A percentile compares a stretch with the other conserved stretches of the same genome.
These are phyloP conservation scores for Hestina assimilis DNA, from an alignment of 1,140 invertebrate species.

Conservation along the genomic window DNA sequence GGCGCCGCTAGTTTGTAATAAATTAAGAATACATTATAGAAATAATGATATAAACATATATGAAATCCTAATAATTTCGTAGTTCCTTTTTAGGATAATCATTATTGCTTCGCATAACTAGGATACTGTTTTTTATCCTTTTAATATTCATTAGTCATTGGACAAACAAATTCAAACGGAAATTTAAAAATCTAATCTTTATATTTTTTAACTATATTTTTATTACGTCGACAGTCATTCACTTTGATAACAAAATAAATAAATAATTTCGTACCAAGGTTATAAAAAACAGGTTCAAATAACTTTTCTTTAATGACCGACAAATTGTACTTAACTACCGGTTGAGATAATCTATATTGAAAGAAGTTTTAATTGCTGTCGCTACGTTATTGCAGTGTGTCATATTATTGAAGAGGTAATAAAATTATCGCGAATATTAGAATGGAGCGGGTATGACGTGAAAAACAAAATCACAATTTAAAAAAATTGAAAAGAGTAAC, in stretches of 20 bases:
- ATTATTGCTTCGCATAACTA: too few relatives aligned
- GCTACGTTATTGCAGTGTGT: conserved; percentile 41
- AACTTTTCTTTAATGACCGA: not conserved
- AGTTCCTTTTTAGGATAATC: too few relatives aligned
- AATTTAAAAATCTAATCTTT: too few relatives aligned
- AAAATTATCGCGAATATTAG: not conserved
- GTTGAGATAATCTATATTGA: conserved; percentile 39
- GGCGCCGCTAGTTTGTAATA: too few relatives aligned
- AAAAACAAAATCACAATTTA: not conserved
- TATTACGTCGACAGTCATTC: too few relatives aligned
- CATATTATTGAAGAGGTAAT: conserved; percentile 8
- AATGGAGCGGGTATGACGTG: not conserved
- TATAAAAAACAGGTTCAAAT: conserved; percentile 12
- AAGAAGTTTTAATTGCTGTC: conserved; percentile 40
- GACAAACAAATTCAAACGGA: too few relatives aligned
- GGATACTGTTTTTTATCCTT: too few relatives aligned
- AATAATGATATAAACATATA: too few relatives aligned
- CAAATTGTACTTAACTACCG: conserved; percentile 29
- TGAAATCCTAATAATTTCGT: too few relatives aligned
- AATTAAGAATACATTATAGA: too few relatives aligned
- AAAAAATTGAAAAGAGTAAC: not conserved
- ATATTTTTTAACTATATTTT: too few relatives aligned
- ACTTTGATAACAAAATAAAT: not conserved
- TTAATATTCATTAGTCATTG: too few relatives aligned
- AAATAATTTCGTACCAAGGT: not conserved